phyloP scores from a whole-genome alignment of 2,797 vertebrate species.

The Xerus rutilus region DNA sequence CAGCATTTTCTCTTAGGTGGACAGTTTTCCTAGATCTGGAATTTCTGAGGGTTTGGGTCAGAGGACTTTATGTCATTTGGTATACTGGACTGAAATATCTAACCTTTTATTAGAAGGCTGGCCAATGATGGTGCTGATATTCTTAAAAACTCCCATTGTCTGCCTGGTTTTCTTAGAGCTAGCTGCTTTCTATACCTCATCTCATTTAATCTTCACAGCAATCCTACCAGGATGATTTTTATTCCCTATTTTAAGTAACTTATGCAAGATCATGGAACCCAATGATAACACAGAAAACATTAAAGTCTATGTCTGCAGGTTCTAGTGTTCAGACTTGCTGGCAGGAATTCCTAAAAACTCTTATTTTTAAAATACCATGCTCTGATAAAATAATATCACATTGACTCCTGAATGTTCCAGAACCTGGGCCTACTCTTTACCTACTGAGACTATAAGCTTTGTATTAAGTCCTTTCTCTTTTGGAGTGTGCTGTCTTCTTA shows the following conservation, averaged over 20 bases:
- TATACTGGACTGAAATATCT: background rate
- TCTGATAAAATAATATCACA: background rate
- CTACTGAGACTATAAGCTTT: background rate
- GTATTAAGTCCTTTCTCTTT: slow-evolving; percentile 27
- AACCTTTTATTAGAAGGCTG: background rate
- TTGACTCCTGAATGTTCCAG: background rate
- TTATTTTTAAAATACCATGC: too few species aligned
- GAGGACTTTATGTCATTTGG: background rate
- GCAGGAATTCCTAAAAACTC: background rate
- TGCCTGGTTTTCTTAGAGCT: background rate
- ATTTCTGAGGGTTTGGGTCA: background rate
- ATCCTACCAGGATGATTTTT: background rate
- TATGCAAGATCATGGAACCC: slow-evolving; percentile 19
- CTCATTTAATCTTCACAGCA: background rate
- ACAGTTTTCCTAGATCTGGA: background rate
- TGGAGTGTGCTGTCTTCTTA: slow-evolving; percentile 48
- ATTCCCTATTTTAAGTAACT: background rate
- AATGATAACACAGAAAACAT: background rate
- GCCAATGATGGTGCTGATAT: background rate
- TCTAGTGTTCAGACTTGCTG: background rate
- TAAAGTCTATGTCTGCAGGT: background rate
- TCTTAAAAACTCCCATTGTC: background rate
- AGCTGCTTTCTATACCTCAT: background rate
- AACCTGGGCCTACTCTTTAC: background rate
- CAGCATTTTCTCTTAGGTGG: background rate